A percentile compares a stretch with the other conserved stretches of the same genome.
Evolutionary conservation across 1,140 invertebrate genomes (phyloP).

Genomic region (Eufriesea mexicana): DNA sequence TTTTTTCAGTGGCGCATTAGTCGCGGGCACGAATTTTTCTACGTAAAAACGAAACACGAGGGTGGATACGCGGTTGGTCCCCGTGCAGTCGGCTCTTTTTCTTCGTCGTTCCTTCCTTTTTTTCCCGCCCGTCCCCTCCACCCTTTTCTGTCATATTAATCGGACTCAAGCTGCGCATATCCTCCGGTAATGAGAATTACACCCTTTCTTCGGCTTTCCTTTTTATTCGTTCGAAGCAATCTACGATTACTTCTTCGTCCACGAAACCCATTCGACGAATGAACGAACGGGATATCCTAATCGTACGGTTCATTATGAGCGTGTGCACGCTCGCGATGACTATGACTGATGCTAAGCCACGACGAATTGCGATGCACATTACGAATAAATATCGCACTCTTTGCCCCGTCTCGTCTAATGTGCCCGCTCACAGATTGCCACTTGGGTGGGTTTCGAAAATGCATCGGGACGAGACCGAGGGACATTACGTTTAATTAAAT

Average conservation of each 20-base stretch:
- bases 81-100: conserved; percentile 35
- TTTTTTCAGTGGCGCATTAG: conserved; percentile 60
- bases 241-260: conserved; percentile 37
- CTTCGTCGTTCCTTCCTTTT: conserved; percentile 6
- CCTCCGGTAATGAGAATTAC: conserved; percentile 65
- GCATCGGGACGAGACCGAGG: conserved; percentile 31
- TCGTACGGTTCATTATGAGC: conserved; percentile 69
- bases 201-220: conserved; percentile 44
- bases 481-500: conserved; percentile 45
- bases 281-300: conserved; percentile 67
- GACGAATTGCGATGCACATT: conserved; percentile 70
- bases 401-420: conserved; percentile 65
- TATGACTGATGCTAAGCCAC: conserved; percentile 68
- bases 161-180: conserved; percentile 71
- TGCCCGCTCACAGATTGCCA: conserved; percentile 58
- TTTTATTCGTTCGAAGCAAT: conserved; percentile 40
- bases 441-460: conserved; percentile 69
- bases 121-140: not conserved
- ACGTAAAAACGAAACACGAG: conserved; percentile 23
- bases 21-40: conserved; percentile 31
- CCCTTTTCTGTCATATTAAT: conserved; percentile 54
- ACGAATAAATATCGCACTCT: conserved; percentile 71
- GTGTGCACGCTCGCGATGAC: conserved; percentile 65
- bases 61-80: conserved; percentile 32
- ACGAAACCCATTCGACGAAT: conserved; percentile 48